These are phyloP conservation scores for Agapostemon virescens DNA, from an alignment of 2,888 invertebrate species.

Conservation along the genomic window DNA sequence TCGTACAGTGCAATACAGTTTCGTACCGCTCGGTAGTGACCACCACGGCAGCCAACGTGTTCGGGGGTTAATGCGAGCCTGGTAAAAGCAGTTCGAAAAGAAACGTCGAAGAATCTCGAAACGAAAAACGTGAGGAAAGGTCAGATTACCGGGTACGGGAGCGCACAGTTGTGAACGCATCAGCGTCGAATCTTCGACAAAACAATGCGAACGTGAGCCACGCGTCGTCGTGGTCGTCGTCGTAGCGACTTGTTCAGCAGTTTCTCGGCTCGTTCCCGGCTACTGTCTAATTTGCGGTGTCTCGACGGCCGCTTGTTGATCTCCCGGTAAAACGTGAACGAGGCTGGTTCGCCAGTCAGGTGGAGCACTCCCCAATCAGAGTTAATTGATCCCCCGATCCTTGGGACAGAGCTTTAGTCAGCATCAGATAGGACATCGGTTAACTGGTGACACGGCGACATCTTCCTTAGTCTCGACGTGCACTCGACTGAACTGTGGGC, in stretches of 20 bases:
- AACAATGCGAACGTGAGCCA: neutral
- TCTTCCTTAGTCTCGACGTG: slow-evolving; percentile 42
- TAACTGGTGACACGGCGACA: slow-evolving; percentile 15
- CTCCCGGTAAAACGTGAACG: slow-evolving; percentile 27
- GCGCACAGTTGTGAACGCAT: neutral
- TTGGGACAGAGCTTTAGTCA: slow-evolving; percentile 4
- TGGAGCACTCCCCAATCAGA: slow-evolving; percentile 17
- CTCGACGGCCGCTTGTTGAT: slow-evolving; percentile 21
- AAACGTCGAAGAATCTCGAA: neutral
- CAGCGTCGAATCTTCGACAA: neutral
- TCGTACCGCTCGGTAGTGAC: neutral
- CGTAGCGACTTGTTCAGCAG: slow-evolving; percentile 13
- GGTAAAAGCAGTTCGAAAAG: neutral
- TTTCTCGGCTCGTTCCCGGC: neutral
- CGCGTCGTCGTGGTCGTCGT: neutral
- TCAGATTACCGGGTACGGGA: neutral
- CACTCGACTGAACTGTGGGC: slow-evolving; percentile 38
- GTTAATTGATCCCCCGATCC: slow-evolving; percentile 21
- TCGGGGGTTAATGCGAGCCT: neutral
- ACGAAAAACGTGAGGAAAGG: neutral
- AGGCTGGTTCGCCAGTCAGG: slow-evolving; percentile 4
- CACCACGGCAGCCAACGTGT: neutral
- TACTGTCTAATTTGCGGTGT: slow-evolving; percentile 25
- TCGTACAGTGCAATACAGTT: too few species aligned
- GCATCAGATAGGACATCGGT: slow-evolving; percentile 14